Conservation (phyloP, 2,888 invertebrate species). For the Caenorhabditis sp. region DNA sequence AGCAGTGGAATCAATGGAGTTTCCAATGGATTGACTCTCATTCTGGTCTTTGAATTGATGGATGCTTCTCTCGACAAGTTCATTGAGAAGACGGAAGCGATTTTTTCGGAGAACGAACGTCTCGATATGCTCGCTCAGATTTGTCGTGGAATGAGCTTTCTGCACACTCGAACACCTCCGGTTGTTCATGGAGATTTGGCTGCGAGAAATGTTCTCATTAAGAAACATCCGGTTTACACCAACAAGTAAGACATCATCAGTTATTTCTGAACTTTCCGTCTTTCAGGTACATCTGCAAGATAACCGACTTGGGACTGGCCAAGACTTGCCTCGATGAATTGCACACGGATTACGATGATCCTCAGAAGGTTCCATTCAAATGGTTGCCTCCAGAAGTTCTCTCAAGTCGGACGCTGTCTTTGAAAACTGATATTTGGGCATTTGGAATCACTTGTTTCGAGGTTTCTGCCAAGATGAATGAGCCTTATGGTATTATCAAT, state of each 20-base stretch:
- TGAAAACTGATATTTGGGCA: constrained; percentile 73
- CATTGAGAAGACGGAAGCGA: constrained; percentile 54
- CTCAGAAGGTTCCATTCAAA: constrained; percentile 71
- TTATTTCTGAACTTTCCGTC: not conserved
- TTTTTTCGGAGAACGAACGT: constrained; percentile 62
- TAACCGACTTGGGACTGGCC: constrained; percentile 75
- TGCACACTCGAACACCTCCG: constrained; percentile 98
- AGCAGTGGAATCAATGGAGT: not conserved
- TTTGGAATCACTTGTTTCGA: constrained; percentile 71
- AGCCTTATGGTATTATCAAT: constrained; percentile 64
- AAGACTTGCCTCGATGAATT: constrained; percentile 67
- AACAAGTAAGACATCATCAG: constrained; percentile 30
- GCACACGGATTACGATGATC: constrained; percentile 66
- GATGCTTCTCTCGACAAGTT: constrained; percentile 67
- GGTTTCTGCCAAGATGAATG: constrained; percentile 62
- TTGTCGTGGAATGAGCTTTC: constrained; percentile 89
- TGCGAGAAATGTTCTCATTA: constrained; percentile 99
- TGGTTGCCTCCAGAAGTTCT: constrained; percentile 76
- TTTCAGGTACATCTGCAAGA: constrained; percentile 67
- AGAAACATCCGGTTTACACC: constrained; percentile 84
- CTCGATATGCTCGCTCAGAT: constrained; percentile 71
- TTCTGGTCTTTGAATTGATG: constrained; percentile 70
- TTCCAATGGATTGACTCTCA: constrained; percentile 20
- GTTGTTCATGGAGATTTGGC: constrained; percentile 98
- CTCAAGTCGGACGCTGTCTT: constrained; percentile 60